phyloP scores from a whole-genome alignment of 2,113 vertebrate species.

The Dipodomys ordii region DNA sequence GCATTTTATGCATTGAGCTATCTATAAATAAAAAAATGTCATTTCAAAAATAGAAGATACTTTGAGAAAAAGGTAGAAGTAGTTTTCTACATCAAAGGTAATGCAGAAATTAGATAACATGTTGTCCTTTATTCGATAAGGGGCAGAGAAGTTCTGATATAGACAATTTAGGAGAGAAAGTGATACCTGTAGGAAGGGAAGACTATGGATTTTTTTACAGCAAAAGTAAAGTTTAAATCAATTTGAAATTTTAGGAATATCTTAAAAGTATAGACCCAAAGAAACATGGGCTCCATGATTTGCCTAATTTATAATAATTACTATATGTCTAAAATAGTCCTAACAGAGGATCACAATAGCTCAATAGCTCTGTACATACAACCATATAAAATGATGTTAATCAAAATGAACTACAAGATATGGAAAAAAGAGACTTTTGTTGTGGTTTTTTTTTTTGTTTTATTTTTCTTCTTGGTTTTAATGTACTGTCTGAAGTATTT shows the following conservation, averaged over 20 bases:
- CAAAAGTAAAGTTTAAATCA: constrained; percentile 30
- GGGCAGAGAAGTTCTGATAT: neutral
- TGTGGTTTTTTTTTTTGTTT: too few relatives aligned
- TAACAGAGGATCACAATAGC: too few relatives aligned
- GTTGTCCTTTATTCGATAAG: neutral
- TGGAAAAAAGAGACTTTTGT: too few relatives aligned
- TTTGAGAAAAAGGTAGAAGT: neutral
- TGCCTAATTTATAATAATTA: too few relatives aligned
- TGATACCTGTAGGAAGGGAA: neutral
- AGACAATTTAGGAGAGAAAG: neutral
- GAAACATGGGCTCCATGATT: too few relatives aligned
- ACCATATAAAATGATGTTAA: too few relatives aligned
- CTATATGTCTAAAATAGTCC: too few relatives aligned
- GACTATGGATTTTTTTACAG: neutral
- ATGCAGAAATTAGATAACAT: neutral
- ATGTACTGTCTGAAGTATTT: too few relatives aligned
- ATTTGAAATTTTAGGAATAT: neutral
- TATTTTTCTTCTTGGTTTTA: too few relatives aligned
- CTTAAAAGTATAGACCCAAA: too few relatives aligned
- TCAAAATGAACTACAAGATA: too few relatives aligned
- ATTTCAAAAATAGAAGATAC: neutral
- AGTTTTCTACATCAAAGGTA: neutral
- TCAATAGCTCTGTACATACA: too few relatives aligned
- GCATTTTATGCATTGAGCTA: neutral
- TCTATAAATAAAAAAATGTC: neutral